Evolutionary conservation across 2,888 invertebrate genomes (phyloP), one percentile per base, ranked within the genome.

Genomic region (Amaurobius ferox): DNA sequence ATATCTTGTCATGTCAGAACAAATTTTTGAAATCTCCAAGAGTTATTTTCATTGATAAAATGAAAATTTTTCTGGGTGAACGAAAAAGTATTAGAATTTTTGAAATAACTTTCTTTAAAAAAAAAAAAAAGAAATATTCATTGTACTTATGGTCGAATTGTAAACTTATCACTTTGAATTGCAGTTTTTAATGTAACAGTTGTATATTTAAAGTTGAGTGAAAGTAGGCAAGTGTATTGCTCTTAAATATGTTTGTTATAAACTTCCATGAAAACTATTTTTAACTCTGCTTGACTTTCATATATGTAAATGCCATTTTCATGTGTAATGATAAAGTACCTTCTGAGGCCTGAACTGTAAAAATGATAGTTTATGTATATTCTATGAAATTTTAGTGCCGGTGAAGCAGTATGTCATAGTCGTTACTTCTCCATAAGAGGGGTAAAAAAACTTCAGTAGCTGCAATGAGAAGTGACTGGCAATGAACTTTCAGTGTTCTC

Each of bases 291-390:
- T 55, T 55, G 55, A 55, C 55, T 55, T 55, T 55, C 55, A 23
- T 55, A 55, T 55, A 11, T 55, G 55, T 23, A 55, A 55, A 55
- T 55, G 55, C 55, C 55, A 55, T 55, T 55, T 55, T 55, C 55
- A 55, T 55, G 23, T 55, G 55, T 23, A 55, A 55, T 23, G 23
- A 55, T 23, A 23, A 55, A 55, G 23, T 23, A 55, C 66, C 77
- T 71, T 44, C 44, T 13, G 72, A 85, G 81, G 74, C 81, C 74
- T 77, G 77, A 66, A 76, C 62, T 70, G 76, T 70, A 55, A 67
- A 70, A 79, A 29, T n/a, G n/a, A n/a, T n/a, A n/a, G n/a, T n/a
- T n/a, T n/a, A 62, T 85, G 72, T 71, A 70, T 71, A 83, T 83
- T 73, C 70, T 71, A 72, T 67, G 44, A 72, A 83, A 62, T 39